Evolutionary conservation across 2,888 invertebrate species (phyloP).

Genomic region (Halictus ligatus): DNA sequence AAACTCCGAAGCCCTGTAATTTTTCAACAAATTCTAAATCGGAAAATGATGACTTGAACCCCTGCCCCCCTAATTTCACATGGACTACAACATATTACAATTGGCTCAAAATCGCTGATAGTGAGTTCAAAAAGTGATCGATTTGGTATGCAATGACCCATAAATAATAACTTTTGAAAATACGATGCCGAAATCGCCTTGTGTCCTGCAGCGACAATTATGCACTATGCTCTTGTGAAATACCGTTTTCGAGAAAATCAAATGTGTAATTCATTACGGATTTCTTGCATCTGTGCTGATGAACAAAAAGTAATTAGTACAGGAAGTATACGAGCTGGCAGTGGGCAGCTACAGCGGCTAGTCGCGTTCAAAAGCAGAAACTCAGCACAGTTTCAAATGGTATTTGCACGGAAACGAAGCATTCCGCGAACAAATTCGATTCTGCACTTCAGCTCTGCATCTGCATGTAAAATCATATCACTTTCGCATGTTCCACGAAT

Average conservation of each 20-base stretch:
- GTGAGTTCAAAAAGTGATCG: too few species aligned
- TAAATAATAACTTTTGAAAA: neutral
- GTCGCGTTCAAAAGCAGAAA: constrained; percentile 2
- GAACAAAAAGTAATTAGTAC: neutral
- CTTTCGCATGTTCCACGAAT: neutral
- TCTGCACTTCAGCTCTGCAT: neutral
- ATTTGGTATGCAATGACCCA: too few species aligned
- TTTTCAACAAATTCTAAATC: too few species aligned
- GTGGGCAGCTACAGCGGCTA: neutral
- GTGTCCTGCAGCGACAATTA: too few species aligned
- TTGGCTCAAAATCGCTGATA: too few species aligned
- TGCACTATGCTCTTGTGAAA: neutral
- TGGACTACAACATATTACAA: too few species aligned
- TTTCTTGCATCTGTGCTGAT: neutral
- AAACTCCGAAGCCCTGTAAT: too few species aligned
- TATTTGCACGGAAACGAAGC: neutral
- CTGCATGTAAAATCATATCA: neutral
- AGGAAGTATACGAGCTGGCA: neutral
- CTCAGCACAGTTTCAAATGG: neutral
- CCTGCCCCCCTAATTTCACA: too few species aligned
- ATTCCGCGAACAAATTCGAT: constrained; percentile 3
- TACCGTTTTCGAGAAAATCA: neutral
- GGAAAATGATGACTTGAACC: too few species aligned
- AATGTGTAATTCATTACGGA: neutral
- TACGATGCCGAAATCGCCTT: neutral